Conservation (phyloP, 1,140 invertebrate species). For the Vanessa atalanta region DNA sequence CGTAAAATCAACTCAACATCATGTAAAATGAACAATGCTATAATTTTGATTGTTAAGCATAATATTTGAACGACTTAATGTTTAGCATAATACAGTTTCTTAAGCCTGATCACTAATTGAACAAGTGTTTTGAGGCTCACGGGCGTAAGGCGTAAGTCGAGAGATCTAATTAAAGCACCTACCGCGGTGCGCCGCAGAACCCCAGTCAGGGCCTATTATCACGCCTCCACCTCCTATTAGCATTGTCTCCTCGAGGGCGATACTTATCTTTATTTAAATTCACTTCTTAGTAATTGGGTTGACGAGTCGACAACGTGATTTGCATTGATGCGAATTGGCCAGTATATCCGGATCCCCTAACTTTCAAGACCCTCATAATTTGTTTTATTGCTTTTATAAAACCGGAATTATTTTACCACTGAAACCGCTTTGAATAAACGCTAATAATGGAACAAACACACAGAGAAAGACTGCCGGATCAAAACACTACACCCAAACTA, state of each 20-base stretch:
- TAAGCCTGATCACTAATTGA: constrained; percentile 76
- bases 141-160: constrained; percentile 68
- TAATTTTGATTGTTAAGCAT: background rate
- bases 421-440: constrained; percentile 28
- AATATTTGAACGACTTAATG: constrained; percentile 2
- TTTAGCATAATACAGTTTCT: constrained; percentile 69
- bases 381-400: constrained; percentile 69
- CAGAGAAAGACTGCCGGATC: constrained; percentile 22
- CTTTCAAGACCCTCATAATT: constrained; percentile 67
- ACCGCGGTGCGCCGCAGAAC: constrained; percentile 63
- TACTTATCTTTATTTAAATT: constrained; percentile 81
- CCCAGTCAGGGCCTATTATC: constrained; percentile 75
- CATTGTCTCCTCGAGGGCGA: constrained; percentile 79
- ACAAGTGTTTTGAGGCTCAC: constrained; percentile 76
- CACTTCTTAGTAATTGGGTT: constrained; percentile 80
- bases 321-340: constrained; percentile 80
- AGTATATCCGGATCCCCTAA: constrained; percentile 63
- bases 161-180: constrained; percentile 79
- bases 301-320: constrained; percentile 81
- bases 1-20: no score
- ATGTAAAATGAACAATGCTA: background rate
- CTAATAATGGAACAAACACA: constrained; percentile 30
- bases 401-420: constrained; percentile 44
- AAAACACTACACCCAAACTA: constrained; percentile 31
- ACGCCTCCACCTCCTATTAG: constrained; percentile 76